Evolutionary conservation across 1,140 invertebrate genomes (phyloP), one percentile per base, ranked within the genome.

Genomic region (Argopecten irradians): DNA sequence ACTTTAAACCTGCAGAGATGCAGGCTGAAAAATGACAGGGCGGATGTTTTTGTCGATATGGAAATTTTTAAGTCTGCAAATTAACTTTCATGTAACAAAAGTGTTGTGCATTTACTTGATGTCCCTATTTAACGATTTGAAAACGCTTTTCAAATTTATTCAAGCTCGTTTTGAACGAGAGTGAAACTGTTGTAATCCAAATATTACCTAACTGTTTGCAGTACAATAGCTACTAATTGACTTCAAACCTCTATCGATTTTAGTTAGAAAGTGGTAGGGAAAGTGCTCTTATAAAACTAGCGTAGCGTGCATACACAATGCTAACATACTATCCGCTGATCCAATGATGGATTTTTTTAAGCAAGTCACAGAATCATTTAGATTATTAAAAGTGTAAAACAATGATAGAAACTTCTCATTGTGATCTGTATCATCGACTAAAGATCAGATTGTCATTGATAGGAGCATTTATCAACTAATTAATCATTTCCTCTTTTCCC

Each of bases 41-140:
- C 22, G n/a, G 55, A 71, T 2, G 55, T n/a, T n/a, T 71, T 71
- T n/a, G 55, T 71, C 55, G 22, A 71, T 71, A 71, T 28, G 55
- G 55, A 71, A n/a, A 71, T 28, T 71, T 71, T 71, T 71, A 71
- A 28, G 55, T 71, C 55, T 71, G 55, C 5, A 28, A 71, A 71
- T 71, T 71, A 71, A 71, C 55, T 71, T 71, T 71, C 22, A 71
- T n/a, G 16, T 71, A 71, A 71, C 55, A 71, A 71, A 71, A 71
- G 55, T 3, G 13, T 71, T 5, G 8, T 71, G 16, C 22, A 71
- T 71, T 71, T 22, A 71, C 5, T 71, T 71, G 1, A 28, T 71
- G n/a, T 71, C 11, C 55, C 28, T n/a, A n/a, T 16, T 71, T 71
- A 22, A 71, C 28, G 55, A 28, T 71, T 71, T 71, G 28, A 55